Evolutionary conservation across 2,797 vertebrate genomes (phyloP), one percentile per base, ranked within the genome.

Genomic region (Galago senegalensis): DNA sequence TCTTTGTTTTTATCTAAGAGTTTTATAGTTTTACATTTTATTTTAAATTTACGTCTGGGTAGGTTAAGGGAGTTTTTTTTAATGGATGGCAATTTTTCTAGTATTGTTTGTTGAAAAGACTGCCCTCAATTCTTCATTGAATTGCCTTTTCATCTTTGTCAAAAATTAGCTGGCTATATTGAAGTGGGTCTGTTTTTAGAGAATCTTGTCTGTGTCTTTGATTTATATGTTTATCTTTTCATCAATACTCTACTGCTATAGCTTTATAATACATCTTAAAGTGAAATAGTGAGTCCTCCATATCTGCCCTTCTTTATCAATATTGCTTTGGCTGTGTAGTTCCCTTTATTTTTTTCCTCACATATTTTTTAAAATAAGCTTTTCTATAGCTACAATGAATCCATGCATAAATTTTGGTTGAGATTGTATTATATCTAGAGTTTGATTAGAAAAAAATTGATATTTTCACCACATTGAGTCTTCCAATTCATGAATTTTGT

Each of bases 1-100:
- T 89, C 53, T 89, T 92, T 70, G 34, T 43, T 96, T 89, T 88
- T 40, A 89, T 23, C 3, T 91, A 75, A 86, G 46, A 29, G 0
- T 90, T 87, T 34, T 56, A 73, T 87, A 40, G 0, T 93, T 87
- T 81, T 91, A 16, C 20, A 29, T 65, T 76, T 94, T 86, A 82
- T 3, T 56, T 89, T 76, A 49, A 20, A 80, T 89, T 94, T 72
- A 58, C 6, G 63, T 82, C 82, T 89, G 17, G n/a, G 23, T 13
- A 81, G 1, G 21, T 58, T 40, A 18, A 69, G 6, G 49, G 4
- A 75, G 58, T 79, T 70, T 27, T 79, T 88, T 92, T 87, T 88
- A n/a, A 69, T 61, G 18, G 49, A 76, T 85, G 40, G 17, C 17
- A 46, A 7, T 84, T 63, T 6, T 91, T 79, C n/a, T 8, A 49